Conservation (phyloP, 2,113 vertebrate genomes). For the Eublepharis macularius region DNA sequence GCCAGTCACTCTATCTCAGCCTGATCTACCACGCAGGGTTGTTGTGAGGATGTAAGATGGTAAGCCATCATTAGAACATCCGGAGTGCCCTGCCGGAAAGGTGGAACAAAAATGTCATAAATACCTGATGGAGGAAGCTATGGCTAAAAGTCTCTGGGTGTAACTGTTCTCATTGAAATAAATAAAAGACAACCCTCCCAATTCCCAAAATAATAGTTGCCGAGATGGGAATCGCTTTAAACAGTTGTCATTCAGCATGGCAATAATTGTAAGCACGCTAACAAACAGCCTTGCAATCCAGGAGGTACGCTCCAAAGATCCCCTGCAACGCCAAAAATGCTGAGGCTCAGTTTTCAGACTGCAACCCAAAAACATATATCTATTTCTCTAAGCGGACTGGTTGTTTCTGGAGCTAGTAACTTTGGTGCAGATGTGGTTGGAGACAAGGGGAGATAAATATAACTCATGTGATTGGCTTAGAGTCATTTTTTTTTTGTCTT, state of each 20-base stretch:
- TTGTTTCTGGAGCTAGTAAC: neutral
- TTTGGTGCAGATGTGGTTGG: neutral
- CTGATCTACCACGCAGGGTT: no score
- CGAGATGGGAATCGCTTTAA: neutral
- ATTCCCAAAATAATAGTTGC: neutral
- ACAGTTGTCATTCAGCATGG: neutral
- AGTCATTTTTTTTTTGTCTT: neutral
- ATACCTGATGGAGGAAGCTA: no score
- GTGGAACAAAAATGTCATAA: no score
- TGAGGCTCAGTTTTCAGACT: neutral
- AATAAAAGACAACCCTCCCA: neutral
- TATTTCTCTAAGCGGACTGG: neutral
- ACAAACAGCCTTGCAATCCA: neutral
- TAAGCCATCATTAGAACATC: no score
- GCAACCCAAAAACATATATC: neutral
- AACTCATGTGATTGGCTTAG: neutral
- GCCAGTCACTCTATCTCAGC: no score
- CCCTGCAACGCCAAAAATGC: neutral
- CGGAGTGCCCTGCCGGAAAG: no score
- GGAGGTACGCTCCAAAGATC: neutral
- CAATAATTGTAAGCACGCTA: neutral
- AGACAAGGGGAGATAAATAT: neutral
- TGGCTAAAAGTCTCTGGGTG: no score
- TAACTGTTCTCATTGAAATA: no score
- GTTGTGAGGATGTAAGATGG: no score